These are phyloP conservation scores for Clarias platycephalus DNA, from an alignment of 2,797 vertebrate genomes.

Conservation along the genomic window DNA sequence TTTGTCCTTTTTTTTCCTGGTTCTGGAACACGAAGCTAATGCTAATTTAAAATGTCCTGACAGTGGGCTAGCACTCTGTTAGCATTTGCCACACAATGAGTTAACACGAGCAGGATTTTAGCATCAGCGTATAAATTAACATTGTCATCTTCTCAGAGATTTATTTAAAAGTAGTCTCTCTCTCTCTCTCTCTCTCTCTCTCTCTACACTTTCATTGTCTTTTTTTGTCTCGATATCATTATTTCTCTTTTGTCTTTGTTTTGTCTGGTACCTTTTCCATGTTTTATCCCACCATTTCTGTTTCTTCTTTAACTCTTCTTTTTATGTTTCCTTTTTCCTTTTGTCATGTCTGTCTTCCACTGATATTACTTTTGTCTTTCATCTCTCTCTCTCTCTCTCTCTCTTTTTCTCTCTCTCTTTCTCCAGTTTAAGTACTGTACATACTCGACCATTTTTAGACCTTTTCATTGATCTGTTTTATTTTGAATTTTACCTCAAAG, in stretches of 20 bases:
- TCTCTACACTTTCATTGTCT: background rate
- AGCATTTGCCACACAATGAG: background rate
- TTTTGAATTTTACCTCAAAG: no score
- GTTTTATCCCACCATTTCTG: background rate
- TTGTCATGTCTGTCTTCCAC: background rate
- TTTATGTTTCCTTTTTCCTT: background rate
- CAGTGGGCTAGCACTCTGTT: background rate
- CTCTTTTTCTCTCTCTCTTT: no score
- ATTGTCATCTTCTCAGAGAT: background rate
- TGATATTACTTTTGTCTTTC: background rate
- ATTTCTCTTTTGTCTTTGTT: no score
- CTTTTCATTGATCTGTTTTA: no score
- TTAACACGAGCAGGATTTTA: background rate
- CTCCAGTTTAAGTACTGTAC: no score
- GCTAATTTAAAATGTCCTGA: background rate
- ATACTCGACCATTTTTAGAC: no score
- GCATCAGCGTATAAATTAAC: background rate
- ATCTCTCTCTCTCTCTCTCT: background rate
- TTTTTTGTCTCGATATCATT: background rate
- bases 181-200: background rate
- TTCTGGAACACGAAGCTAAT: constrained; percentile 6
- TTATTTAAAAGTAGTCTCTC: background rate
- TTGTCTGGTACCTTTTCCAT: background rate
- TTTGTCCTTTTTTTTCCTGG: background rate
- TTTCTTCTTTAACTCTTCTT: background rate